Evolutionary conservation across 2,888 invertebrate genomes (phyloP).

Genomic region (Hirtodrosophila histrioides): DNA sequence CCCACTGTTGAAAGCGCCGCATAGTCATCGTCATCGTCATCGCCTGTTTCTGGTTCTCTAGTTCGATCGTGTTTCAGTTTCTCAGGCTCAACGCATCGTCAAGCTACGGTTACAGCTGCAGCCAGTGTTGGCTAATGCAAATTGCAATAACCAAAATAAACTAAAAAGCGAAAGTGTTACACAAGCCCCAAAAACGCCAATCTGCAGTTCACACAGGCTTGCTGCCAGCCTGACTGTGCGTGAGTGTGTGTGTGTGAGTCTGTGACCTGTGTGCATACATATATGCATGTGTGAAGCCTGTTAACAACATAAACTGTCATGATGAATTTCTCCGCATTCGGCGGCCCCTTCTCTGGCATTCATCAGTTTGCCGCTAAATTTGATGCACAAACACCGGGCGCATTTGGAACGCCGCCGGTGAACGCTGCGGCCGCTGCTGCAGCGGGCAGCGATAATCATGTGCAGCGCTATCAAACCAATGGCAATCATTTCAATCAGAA

Average conservation of each 20-base stretch:
- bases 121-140: constrained; percentile 46
- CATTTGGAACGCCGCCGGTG: constrained; percentile 83
- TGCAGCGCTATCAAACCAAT: constrained; percentile 84
- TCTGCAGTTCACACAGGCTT: constrained; percentile 17
- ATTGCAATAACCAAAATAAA: constrained; percentile 46
- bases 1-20: constrained; percentile 64
- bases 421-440: constrained; percentile 78
- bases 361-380: constrained; percentile 85
- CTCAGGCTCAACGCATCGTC: constrained; percentile 44
- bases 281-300: constrained; percentile 33
- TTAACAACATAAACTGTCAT: constrained; percentile 70
- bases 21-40: constrained; percentile 59
- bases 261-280: constrained; percentile 13
- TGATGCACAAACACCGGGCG: constrained; percentile 84
- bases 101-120: constrained; percentile 35
- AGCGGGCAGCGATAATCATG: constrained; percentile 82
- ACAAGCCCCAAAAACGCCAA: constrained; percentile 48
- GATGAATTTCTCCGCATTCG: constrained; percentile 85
- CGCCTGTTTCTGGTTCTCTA: constrained; percentile 47
- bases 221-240: constrained; percentile 9
- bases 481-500: constrained; percentile 85
- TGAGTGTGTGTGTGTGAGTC: constrained; percentile 22
- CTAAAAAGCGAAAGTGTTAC: constrained; percentile 64
- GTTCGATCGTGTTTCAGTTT: constrained; percentile 49
- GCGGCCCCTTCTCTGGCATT: constrained; percentile 84